phyloP scores from a whole-genome alignment of 2,888 invertebrate species.

The Julus scandinavius region DNA sequence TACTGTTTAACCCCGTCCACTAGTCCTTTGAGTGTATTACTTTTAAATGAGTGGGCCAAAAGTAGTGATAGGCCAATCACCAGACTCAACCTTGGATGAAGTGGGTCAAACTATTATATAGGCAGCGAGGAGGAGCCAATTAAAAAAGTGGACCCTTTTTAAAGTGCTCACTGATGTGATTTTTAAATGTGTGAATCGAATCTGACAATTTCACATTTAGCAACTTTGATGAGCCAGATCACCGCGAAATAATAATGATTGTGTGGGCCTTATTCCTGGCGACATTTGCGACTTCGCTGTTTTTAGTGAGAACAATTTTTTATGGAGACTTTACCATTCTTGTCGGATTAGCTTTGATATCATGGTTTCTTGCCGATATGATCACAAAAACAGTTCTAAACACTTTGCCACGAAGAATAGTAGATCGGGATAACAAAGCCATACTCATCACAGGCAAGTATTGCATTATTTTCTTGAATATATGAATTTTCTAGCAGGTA shows the following conservation, averaged over 20 bases:
- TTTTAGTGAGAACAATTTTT: constrained; percentile 54
- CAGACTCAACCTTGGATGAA: not conserved
- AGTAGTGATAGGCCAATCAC: not conserved
- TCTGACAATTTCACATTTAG: not conserved
- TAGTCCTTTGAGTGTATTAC: not conserved
- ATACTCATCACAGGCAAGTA: constrained; percentile 62
- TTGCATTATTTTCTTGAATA: not conserved
- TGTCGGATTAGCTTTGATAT: constrained; percentile 55
- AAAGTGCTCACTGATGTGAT: not conserved
- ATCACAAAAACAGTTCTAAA: constrained; percentile 59
- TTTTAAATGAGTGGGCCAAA: not conserved
- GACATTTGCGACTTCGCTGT: constrained; percentile 47
- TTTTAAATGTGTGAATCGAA: not conserved
- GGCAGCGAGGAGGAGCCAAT: not conserved
- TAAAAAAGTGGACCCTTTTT: not conserved
- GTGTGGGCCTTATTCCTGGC: constrained; percentile 55
- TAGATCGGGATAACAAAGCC: constrained; percentile 60
- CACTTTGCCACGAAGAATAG: constrained; percentile 58
- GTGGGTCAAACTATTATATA: not conserved
- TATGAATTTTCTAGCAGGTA: not conserved
- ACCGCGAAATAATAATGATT: constrained; percentile 55
- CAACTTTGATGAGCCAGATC: not conserved
- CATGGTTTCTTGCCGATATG: constrained; percentile 58
- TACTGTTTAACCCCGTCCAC: not conserved
- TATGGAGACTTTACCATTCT: constrained; percentile 54